Base-by-base conservation (phyloP, 2,113 vertebrate species). In the Neodontobutis hainanensis region DNA sequence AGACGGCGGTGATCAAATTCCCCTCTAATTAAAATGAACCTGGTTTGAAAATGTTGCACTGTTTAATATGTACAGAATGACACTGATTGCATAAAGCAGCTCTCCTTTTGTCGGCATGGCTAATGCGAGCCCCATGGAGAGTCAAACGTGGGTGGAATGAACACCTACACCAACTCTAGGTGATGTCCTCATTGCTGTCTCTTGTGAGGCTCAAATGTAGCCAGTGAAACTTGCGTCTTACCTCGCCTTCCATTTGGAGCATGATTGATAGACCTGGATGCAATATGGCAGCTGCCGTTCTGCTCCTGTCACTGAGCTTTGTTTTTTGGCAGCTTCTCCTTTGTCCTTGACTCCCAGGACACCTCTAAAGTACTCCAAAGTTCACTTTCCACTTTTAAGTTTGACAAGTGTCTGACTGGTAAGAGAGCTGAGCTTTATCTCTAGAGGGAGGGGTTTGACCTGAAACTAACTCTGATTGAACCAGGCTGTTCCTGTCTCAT, bases 11-110 rank as follows among this genome's bases (percentile, higher is more conserved):
- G 91, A 92, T 92, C 90, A 92, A 88, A 91, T 87, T 85, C 72
- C 72, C 65, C 78, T 73, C 91, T 92, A 91, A 92, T 92, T 92
- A 91, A 92, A 92, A 89, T 66, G 81, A 92, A 91, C 86, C 74
- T 77, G 80, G 70, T 73, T 72, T 82, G 80, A 86, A 86, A 84
- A 69, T 75, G 74, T 71, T 78, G 61, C 52, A 56, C 83, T 88
- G 85, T 86, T 93, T 92, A 91, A 91, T 90, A 92, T 92, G 91
- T 88, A 82, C 85, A 47, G 84, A 89, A 69, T 51, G 75, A 16
- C 3, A 62, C 75, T 36, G 80, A 83, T 83, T 75, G 83, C 85
- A 90, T 87, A 88, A 87, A 85, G 82, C 73, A 6, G 65, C 82
- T 71, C 75, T 83, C 87, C 86, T 86, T 88, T 91, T 88, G 88